phyloP scores from a whole-genome alignment of 2,113 vertebrate species.

The Glaucidium brasilianum region DNA sequence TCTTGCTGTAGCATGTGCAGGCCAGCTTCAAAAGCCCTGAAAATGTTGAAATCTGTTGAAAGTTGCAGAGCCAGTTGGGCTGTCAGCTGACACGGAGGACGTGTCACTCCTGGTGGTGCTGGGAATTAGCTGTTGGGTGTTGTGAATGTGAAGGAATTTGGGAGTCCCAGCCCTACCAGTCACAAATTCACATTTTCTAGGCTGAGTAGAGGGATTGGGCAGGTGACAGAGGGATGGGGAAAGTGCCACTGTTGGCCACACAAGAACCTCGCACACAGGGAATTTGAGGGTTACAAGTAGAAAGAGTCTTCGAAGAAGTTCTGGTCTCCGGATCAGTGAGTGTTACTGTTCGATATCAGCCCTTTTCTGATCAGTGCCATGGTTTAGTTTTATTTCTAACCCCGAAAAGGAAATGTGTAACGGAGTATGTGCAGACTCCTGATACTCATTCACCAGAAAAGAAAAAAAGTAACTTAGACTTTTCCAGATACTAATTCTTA shows the following conservation, averaged over 20 bases:
- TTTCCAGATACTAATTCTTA: not conserved
- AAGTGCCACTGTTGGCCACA: not conserved
- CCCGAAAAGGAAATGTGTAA: not conserved
- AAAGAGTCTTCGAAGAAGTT: no score
- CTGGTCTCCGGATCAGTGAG: not conserved
- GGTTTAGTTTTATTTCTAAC: not conserved
- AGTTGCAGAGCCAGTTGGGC: not conserved
- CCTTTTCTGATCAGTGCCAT: not conserved
- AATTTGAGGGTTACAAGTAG: not conserved
- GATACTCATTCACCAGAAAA: not conserved
- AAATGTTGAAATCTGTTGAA: fast-evolving
- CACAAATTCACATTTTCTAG: not conserved
- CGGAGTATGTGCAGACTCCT: not conserved
- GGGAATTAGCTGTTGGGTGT: not conserved
- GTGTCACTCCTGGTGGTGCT: fast-evolving
- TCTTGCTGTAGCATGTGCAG: not conserved
- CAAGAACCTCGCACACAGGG: fast-evolving
- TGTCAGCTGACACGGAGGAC: fast-evolving
- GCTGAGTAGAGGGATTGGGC: not conserved
- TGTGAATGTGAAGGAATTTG: not conserved
- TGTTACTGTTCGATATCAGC: not conserved
- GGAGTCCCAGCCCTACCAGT: not conserved
- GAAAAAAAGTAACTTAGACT: not conserved
- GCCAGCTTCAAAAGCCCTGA: not conserved
- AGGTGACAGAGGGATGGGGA: not conserved